Evolutionary conservation across 2,113 vertebrate species (phyloP).

Genomic region (Gymnarchus niloticus): DNA sequence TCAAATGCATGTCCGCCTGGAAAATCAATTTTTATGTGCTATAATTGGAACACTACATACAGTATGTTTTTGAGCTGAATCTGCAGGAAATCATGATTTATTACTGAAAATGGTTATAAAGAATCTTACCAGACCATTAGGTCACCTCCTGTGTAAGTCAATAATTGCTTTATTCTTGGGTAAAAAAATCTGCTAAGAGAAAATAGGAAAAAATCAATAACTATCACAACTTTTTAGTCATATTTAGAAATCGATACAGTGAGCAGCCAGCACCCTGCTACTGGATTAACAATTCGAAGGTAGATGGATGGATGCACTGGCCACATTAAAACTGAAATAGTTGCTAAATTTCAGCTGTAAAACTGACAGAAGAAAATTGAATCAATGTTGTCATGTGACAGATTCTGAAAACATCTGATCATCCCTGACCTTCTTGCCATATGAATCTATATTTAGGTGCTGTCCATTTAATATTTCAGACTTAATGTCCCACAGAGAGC

Average conservation of each 20-base stretch:
- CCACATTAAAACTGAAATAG: not conserved
- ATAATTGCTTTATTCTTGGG: not conserved
- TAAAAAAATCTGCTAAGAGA: not conserved
- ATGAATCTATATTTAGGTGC: slow-evolving; percentile 17
- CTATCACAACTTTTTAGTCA: too few species aligned
- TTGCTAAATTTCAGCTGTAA: not conserved
- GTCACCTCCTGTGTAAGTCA: not conserved
- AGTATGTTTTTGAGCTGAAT: too few species aligned
- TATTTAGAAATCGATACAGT: too few species aligned
- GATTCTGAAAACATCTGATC: not conserved
- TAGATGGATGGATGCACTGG: not conserved
- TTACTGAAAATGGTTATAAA: not conserved
- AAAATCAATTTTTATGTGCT: too few species aligned
- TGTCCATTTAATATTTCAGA: slow-evolving; percentile 20
- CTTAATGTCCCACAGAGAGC: slow-evolving; percentile 14
- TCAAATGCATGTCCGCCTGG: too few species aligned
- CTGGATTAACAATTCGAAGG: not conserved
- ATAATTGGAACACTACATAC: too few species aligned
- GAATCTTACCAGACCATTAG: not conserved
- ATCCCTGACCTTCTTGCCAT: not conserved
- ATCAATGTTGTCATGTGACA: not conserved
- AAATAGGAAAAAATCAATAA: too few species aligned
- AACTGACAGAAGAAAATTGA: not conserved
- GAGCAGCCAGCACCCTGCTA: not conserved
- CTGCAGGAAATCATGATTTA: too few species aligned